Conservation (phyloP, 2,888 invertebrate species). For the Gari tellinella region DNA sequence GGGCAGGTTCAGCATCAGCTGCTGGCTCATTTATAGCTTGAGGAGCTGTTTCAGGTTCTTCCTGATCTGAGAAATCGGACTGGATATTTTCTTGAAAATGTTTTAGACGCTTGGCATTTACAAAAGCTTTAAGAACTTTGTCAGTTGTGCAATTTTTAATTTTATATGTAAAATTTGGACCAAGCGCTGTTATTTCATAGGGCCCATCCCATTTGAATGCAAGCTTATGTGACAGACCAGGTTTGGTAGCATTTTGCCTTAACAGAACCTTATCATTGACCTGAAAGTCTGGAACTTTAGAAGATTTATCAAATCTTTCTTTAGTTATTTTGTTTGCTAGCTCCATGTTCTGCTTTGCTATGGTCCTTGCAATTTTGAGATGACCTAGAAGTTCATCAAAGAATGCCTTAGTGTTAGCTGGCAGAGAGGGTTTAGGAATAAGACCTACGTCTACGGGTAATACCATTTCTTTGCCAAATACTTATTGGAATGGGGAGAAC, state of each 20-base stretch:
- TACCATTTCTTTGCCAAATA: conserved; percentile 43
- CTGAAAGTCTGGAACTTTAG: conserved; percentile 29
- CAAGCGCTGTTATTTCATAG: conserved; percentile 28
- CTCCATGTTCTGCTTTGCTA: conserved; percentile 25
- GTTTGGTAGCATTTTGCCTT: not conserved
- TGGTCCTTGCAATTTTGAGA: conserved; percentile 17
- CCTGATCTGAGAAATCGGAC: not conserved
- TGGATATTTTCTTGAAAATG: conserved; percentile 7
- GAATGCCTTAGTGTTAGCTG: conserved; percentile 2
- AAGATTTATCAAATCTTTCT: conserved; percentile 18
- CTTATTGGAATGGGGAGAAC: conserved; percentile 41
- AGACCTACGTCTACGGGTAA: conserved; percentile 30
- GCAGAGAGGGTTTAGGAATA: conserved; percentile 21
- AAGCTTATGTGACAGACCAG: conserved; percentile 32
- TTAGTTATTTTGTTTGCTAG: conserved; percentile 12
- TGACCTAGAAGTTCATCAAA: conserved; percentile 10
- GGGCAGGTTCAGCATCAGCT: not conserved
- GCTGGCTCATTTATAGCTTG: not conserved
- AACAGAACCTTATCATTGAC: conserved; percentile 32
- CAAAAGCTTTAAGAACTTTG: conserved; percentile 5
- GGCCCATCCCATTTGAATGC: conserved; percentile 34
- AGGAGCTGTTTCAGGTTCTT: conserved; percentile 2
- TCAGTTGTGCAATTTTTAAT: conserved; percentile 7
- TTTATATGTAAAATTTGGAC: conserved; percentile 42
- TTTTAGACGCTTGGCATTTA: conserved; percentile 31